Conservation (phyloP, 92 coral and sea anemone species). For the Porites lobata region DNA sequence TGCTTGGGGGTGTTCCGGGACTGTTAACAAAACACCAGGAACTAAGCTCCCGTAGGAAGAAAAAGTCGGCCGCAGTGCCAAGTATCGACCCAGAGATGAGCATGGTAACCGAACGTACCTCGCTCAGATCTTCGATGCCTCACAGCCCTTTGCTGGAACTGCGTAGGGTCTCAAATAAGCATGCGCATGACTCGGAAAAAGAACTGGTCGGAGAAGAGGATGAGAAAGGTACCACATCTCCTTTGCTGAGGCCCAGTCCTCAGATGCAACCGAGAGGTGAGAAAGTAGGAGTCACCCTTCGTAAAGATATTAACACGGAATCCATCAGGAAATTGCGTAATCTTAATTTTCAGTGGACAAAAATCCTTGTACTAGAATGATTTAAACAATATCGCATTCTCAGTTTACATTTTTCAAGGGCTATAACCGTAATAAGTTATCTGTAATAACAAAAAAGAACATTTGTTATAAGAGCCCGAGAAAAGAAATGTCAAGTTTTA, state of each 20-base stretch:
- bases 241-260: conserved; percentile 43
- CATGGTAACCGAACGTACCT: conserved; percentile 29
- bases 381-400: too few relatives aligned
- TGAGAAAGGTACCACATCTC: conserved; percentile 38
- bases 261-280: conserved; percentile 43
- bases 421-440: too few relatives aligned
- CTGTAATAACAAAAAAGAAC: too few relatives aligned
- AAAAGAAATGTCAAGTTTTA: too few relatives aligned
- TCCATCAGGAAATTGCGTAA: too few relatives aligned
- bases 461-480: too few relatives aligned
- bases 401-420: too few relatives aligned
- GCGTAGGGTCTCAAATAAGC: conserved; percentile 25
- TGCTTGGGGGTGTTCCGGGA: conserved; percentile 92
- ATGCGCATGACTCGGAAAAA: conserved; percentile 22
- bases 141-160: conserved; percentile 44
- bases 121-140: conserved; percentile 51
- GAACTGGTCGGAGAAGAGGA: conserved; percentile 43
- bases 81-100: conserved; percentile 32
- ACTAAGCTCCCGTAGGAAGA: conserved; percentile 86
- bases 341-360: too few relatives aligned
- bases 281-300: background rate
- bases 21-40: conserved; percentile 86
- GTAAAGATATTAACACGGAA: too few relatives aligned
- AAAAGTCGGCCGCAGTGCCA: conserved; percentile 57
- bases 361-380: too few relatives aligned